Evolutionary conservation across 2,113 vertebrate genomes (phyloP).

Genomic region (Hydrochoerus hydrochaeris): DNA sequence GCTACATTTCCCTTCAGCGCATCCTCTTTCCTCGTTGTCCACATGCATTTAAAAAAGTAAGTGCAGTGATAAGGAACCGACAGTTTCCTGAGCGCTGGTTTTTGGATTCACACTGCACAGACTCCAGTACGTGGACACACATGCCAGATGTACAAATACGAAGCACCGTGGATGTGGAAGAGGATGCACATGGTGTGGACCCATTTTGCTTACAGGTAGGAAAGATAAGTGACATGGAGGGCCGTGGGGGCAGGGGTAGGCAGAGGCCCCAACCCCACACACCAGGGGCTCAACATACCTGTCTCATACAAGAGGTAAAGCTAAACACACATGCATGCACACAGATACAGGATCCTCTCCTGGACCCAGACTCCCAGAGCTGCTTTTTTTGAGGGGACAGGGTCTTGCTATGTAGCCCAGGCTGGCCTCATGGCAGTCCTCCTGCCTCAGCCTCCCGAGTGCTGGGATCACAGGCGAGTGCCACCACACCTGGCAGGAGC

Average conservation of each 20-base stretch:
- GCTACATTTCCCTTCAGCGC: not conserved
- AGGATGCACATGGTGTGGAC: not conserved
- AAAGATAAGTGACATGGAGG: not conserved
- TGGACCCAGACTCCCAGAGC: not conserved
- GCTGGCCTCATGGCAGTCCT: not conserved
- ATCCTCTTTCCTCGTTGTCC: not conserved
- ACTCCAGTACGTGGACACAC: not conserved
- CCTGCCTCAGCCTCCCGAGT: not conserved
- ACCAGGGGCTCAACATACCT: not conserved
- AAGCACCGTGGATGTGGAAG: not conserved
- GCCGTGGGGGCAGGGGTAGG: not conserved
- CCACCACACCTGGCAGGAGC: not conserved
- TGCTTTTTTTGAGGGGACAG: not conserved
- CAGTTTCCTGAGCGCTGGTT: not conserved
- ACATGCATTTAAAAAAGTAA: slow-evolving; percentile 7
- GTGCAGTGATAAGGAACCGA: not conserved
- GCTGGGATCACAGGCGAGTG: not conserved
- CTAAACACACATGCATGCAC: not conserved
- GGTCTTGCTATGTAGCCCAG: not conserved
- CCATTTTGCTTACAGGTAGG: not conserved
- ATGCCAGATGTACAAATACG: not conserved
- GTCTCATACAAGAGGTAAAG: not conserved
- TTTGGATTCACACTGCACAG: not conserved
- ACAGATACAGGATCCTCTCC: slow-evolving; percentile 50
- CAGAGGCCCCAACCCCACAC: not conserved